Conservation (phyloP, 2,797 vertebrate species). For the Scomberomorus guttatus region DNA sequence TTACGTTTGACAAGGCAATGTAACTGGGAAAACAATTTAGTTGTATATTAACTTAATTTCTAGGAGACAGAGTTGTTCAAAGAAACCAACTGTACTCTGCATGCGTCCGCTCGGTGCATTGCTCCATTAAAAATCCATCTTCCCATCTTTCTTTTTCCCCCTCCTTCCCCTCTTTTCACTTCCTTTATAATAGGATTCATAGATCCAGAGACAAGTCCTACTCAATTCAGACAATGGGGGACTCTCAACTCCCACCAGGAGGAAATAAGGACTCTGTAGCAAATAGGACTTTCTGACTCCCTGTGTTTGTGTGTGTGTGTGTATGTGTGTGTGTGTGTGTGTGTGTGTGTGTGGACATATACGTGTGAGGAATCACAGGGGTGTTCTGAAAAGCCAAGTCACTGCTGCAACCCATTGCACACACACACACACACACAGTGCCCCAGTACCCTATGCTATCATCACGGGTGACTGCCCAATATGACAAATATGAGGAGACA, state of each 20-base stretch:
- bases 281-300: slow-evolving; percentile 57
- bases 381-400: slow-evolving; percentile 36
- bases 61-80: neutral
- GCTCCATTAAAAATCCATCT: slow-evolving; percentile 56
- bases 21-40: no score
- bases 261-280: slow-evolving; percentile 48
- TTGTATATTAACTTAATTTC: no score
- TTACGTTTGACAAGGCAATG: no score
- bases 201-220: slow-evolving; percentile 65
- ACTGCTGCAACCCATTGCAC: slow-evolving; percentile 17
- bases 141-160: slow-evolving; percentile 8
- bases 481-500: slow-evolving; percentile 74
- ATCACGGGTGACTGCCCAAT: slow-evolving; percentile 66
- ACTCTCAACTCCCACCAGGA: slow-evolving; percentile 61
- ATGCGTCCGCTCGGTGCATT: neutral
- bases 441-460: slow-evolving; percentile 48
- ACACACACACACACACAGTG: neutral
- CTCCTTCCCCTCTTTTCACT: slow-evolving; percentile 55
- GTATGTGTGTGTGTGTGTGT: slow-evolving; percentile 22
- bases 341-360: slow-evolving; percentile 10
- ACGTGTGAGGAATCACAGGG: slow-evolving; percentile 18
- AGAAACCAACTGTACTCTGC: neutral
- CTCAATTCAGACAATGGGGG: slow-evolving; percentile 67
- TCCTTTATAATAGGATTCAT: slow-evolving; percentile 70
- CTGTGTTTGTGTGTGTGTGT: slow-evolving; percentile 26